Evolutionary conservation across 2,797 vertebrate genomes (phyloP), one percentile per base, ranked within the genome.

Genomic region (Halcyon smyrnensis): DNA sequence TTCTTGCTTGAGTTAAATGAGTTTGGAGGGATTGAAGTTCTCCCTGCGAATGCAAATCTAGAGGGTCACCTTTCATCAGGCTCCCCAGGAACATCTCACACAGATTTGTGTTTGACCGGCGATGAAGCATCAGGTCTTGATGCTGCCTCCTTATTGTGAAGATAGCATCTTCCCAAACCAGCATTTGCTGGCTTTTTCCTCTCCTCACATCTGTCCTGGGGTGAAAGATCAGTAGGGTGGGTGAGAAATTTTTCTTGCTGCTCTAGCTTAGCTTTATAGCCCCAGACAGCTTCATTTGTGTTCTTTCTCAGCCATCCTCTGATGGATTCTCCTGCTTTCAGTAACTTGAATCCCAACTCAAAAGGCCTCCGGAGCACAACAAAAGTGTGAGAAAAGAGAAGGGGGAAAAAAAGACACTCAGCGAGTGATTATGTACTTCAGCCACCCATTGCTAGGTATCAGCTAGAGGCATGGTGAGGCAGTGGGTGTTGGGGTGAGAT

Each of bases 321-420:
- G 53, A 71, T 75, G 77, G 57, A 32, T 78, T 39, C 43, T 50
- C n/a, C 73, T 67, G 50, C 64, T 64, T 76, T 63, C 50, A 64
- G 36, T 59, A 59, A 43, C 64, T 70, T 25, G 53, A 71, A 85
- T 79, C 69, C 28, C 32, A 12, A 63, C 83, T 53, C 39, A 24
- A 63, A 70, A 79, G 50, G 48, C 57, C 70, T 93, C 57, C 15
- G 59, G 79, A 81, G 83, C 57, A 32, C 62, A 53, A 48, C 63
- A 78, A 90, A 90, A 67, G 23, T 43, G 11, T 41, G 78, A 87
- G 57, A 54, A 53, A 73, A 89, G n/a, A 51, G 56, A 46, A 65
- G 46, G 64, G 23, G 12, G 12, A 13, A 15, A 19, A 64, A 60
- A 71, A 41, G 30, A 65, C n/a, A 41, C 13, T 41, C 16, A 17